Base-by-base conservation (phyloP, 2,797 vertebrate genomes). In the Tenualosa thibaudeaui region DNA sequence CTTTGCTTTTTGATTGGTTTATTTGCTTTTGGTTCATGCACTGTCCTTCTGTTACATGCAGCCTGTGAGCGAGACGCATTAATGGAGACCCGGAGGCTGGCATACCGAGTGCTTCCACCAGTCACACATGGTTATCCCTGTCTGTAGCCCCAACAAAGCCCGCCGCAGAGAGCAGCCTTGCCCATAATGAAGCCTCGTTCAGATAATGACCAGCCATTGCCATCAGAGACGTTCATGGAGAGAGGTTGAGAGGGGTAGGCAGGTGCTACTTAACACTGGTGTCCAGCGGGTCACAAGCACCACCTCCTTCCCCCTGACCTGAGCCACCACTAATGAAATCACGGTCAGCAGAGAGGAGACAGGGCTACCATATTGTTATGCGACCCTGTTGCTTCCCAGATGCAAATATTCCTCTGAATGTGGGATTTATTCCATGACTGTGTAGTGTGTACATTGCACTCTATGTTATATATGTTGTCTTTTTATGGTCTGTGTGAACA, bases 141-240 rank as follows among this genome's bases (percentile, higher is more conserved):
- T 51, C 7, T 51, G 60, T 65, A 65, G 60, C 8, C 8, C 60
- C 7, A 60, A 60, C 58, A n/a, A 7, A 60, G 58, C 58, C 4
- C 58, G 2, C 12, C 58, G 13, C n/a, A 65, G n/a, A 65, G 60
- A 26, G 60, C 50, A 51, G 50, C 50, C 50, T 1, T 51, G 60
- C 60, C 22, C 22, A 82, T 91, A 91, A 94, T 92, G 89, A 91
- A 94, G 91, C 92, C 89, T 58, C 88, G 90, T 90, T 89, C 84
- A 56, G 83, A 90, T 90, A 90, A 90, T 68, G 62, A 68, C 62
- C 26, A 5, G 10, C 24, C 10, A 31, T 68, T 31, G 62, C 22
- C 26, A 68, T 68, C 24, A 68, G 24, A 26, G 22, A 65, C 22
- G 24, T 10, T 24, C 24, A 53, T n/a, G 22, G 56, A 24, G 26